Evolutionary conservation across 1,140 invertebrate genomes (phyloP), one percentile per base, ranked within the genome.

Genomic region (Belonocnema kinseyi): DNA sequence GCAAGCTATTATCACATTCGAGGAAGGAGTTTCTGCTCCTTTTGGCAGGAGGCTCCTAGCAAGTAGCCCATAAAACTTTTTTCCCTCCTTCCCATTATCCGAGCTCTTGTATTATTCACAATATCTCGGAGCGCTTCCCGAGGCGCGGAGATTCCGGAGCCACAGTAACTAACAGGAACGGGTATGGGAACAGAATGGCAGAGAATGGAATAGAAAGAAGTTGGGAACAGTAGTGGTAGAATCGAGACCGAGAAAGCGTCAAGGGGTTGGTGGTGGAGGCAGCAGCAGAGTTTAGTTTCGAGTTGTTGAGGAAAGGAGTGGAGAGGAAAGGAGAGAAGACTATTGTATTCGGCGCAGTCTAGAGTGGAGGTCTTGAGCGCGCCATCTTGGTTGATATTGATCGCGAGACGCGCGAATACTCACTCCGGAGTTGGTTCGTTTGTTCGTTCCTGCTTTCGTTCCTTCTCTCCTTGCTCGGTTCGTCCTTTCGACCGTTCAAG

Each of bases 331-430:
- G 76, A 82, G 78, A 82, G 80, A 75, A 73, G 77, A 79, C 89
- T 87, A 89, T 90, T 91, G 88, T 91, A 89, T 89, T 90, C 84
- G 86, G 85, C 82, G 85, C 80, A 80, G 80, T 79, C n/a, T n/a
- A n/a, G n/a, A n/a, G 82, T 89, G 88, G 87, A 82, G 88, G 87
- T 89, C 87, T 90, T 89, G 83, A 76, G 88, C 83, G 85, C 89
- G 90, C 90, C 90, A 91, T 91, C 89, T 91, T 91, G 90, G 77
- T 88, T 89, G 90, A 90, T 91, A 91, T 91, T 91, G 90, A 91
- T 91, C 90, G 90, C 88, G 86, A 87, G 85, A 87, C 86, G 86
- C 88, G 86, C 86, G 87, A 88, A 91, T 89, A 90, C 88, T 89
- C 82, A 81, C 80, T 82, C 80, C 81, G 83, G 80, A 82, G 80